phyloP scores from a whole-genome alignment of 2,113 vertebrate genomes.

The Mesoclemmys tuberculata region DNA sequence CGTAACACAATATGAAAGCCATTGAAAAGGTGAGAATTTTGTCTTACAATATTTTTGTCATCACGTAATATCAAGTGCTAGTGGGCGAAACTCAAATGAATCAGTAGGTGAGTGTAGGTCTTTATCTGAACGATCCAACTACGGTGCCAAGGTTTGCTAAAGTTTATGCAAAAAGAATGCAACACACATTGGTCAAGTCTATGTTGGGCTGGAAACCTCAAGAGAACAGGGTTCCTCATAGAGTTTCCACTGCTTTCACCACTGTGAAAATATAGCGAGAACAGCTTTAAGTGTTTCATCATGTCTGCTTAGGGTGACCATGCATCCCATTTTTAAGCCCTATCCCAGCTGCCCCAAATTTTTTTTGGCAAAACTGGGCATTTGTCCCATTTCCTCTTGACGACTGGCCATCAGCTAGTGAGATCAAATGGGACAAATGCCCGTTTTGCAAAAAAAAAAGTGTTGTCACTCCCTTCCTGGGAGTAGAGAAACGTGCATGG shows the following conservation, averaged over 20 bases:
- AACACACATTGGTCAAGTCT: neutral
- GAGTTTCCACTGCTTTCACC: conserved; percentile 18
- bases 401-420: too few species aligned
- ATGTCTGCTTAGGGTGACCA: neutral
- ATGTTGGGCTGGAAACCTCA: conserved; percentile 40
- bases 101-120: neutral
- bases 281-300: conserved; percentile 45
- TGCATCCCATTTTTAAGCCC: too few species aligned
- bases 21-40: conserved; percentile 66
- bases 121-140: conserved; percentile 61
- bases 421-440: too few species aligned
- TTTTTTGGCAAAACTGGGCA: too few species aligned
- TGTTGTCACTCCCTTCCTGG: too few species aligned
- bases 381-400: too few species aligned
- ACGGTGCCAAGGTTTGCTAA: neutral
- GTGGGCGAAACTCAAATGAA: neutral
- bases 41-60: neutral
- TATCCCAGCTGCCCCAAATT: too few species aligned
- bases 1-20: conserved; percentile 58
- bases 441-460: too few species aligned
- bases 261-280: conserved; percentile 34
- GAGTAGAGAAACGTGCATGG: too few species aligned
- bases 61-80: neutral
- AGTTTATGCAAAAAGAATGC: conserved; percentile 29
- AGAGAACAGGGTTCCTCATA: conserved; percentile 18